A percentile compares a stretch with the other conserved stretches of the same genome.
These are phyloP conservation scores for Phymanthus crucifer DNA, from an alignment of 92 coral and sea anemone genomes.

Conservation along the genomic window DNA sequence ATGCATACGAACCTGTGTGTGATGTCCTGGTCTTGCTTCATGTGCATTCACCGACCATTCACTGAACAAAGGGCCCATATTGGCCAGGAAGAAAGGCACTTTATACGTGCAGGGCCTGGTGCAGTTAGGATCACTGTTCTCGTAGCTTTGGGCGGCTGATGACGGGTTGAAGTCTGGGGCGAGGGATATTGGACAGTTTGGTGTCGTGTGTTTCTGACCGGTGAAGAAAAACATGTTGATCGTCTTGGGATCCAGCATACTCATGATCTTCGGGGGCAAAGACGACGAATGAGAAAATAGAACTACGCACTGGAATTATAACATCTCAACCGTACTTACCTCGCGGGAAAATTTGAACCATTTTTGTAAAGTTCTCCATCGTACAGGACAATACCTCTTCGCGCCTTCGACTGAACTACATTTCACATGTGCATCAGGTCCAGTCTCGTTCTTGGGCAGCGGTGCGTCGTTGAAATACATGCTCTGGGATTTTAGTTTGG, in stretches of 20 bases:
- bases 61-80: slow-evolving; percentile 82
- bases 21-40: slow-evolving; percentile 99
- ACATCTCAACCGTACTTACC: slow-evolving; percentile 43
- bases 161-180: slow-evolving; percentile 79
- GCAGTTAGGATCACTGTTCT: slow-evolving; percentile 48
- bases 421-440: slow-evolving; percentile 45
- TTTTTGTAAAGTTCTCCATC: slow-evolving; percentile 82
- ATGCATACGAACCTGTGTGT: slow-evolving; percentile 74
- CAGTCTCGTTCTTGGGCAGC: slow-evolving; percentile 76
- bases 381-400: slow-evolving; percentile 68
- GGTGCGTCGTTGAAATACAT: slow-evolving; percentile 81
- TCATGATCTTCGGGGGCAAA: slow-evolving; percentile 57
- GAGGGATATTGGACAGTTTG: slow-evolving; percentile 83
- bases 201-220: slow-evolving; percentile 78
- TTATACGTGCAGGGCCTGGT: slow-evolving; percentile 43
- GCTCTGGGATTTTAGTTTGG: slow-evolving; percentile 61
- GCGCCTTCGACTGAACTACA: slow-evolving; percentile 68
- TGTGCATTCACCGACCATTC: slow-evolving; percentile 86
- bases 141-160: slow-evolving; percentile 79
- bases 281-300: neutral
- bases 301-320: neutral
- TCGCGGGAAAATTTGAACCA: slow-evolving; percentile 84
- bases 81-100: slow-evolving; percentile 84
- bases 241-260: slow-evolving; percentile 81
- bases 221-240: slow-evolving; percentile 81